A percentile compares a stretch with the other conserved stretches of the same genome.
Evolutionary conservation across 2,797 vertebrate genomes (phyloP).

Genomic region (Heteromormyrus szaboi): DNA sequence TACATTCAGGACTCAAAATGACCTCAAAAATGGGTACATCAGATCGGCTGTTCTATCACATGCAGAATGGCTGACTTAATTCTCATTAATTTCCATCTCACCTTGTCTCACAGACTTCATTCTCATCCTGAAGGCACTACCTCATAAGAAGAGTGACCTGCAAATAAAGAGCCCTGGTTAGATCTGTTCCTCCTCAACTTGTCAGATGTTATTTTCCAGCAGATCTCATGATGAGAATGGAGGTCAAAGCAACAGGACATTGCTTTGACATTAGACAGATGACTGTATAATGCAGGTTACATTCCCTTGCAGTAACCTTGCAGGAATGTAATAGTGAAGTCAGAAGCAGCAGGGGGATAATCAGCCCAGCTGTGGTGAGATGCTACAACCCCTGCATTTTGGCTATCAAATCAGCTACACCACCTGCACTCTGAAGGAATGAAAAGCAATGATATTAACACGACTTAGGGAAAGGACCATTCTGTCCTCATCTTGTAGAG

Average conservation of each 20-base stretch:
- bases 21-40: slow-evolving; percentile 5
- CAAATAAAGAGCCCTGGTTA: slow-evolving; percentile 7
- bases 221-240: not conserved
- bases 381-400: not conserved
- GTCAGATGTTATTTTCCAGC: slow-evolving; percentile 21
- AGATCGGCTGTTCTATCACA: not conserved
- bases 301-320: slow-evolving; percentile 17
- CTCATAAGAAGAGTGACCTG: slow-evolving; percentile 1
- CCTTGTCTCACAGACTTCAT: not conserved
- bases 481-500: not conserved
- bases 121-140: not conserved
- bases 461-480: not conserved
- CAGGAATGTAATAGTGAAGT: slow-evolving; percentile 11
- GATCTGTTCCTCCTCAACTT: slow-evolving; percentile 7
- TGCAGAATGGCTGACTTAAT: not conserved
- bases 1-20: slow-evolving; percentile 12
- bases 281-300: slow-evolving; percentile 10
- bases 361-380: not conserved
- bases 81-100: slow-evolving; percentile 10
- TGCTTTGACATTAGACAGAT: slow-evolving; percentile 14
- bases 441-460: not conserved
- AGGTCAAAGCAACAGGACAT: slow-evolving; percentile 21
- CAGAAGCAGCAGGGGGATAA: not conserved
- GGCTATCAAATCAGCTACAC: not conserved
- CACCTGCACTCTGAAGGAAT: not conserved